Conservation (phyloP, 2,888 invertebrate species). For the Eumerus sabulonum region DNA sequence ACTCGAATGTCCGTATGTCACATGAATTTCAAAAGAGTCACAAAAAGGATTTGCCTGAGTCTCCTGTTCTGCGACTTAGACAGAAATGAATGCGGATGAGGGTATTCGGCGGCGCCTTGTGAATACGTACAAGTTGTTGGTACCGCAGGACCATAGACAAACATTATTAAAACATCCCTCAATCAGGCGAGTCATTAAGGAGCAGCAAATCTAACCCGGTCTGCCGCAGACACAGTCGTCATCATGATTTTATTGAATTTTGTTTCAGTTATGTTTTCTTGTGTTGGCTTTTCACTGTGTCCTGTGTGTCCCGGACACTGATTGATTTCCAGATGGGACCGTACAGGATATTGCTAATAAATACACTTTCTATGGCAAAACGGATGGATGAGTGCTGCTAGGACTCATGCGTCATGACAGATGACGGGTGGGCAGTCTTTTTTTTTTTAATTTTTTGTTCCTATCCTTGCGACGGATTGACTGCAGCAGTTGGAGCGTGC, state of each 20-base stretch:
- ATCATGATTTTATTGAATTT: slow-evolving; percentile 33
- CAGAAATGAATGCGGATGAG: slow-evolving; percentile 5
- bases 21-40: no score
- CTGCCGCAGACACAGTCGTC: neutral
- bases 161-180: slow-evolving; percentile 19
- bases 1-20: neutral
- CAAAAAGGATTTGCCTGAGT: neutral
- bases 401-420: neutral
- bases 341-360: slow-evolving; percentile 10
- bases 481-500: neutral
- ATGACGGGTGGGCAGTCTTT: neutral
- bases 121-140: slow-evolving; percentile 15
- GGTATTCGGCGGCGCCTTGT: slow-evolving; percentile 4
- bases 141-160: no score
- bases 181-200: neutral
- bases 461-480: neutral
- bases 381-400: neutral
- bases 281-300: neutral
- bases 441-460: neutral
- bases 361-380: slow-evolving; percentile 3
- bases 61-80: neutral
- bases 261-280: slow-evolving; percentile 3
- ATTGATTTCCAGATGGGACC: slow-evolving; percentile 18
- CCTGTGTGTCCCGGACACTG: slow-evolving; percentile 18
- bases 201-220: slow-evolving; percentile 11